Conservation (phyloP, 2,797 vertebrate species). For the Sebastes paucispinis region DNA sequence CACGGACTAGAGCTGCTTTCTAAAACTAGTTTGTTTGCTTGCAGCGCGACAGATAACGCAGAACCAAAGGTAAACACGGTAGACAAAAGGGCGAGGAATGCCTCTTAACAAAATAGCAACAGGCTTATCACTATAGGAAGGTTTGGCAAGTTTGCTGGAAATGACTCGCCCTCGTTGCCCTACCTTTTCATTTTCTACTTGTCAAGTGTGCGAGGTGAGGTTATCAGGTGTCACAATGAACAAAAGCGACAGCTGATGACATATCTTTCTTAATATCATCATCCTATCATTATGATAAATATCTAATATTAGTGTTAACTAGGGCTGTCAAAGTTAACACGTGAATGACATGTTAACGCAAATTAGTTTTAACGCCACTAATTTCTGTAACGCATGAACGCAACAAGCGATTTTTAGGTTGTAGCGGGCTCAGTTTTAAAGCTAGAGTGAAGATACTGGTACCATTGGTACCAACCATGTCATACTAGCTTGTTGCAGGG, state of each 20-base stretch:
- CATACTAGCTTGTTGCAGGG: too few species aligned
- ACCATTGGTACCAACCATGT: too few species aligned
- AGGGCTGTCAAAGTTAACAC: too few species aligned
- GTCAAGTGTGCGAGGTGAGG: slow-evolving; percentile 2
- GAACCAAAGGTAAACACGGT: slow-evolving; percentile 44
- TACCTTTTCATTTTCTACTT: not conserved
- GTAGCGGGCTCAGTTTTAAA: too few species aligned
- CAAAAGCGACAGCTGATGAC: slow-evolving; percentile 18
- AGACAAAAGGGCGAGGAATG: slow-evolving; percentile 38
- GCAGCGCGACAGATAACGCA: slow-evolving; percentile 56
- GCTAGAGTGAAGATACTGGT: too few species aligned
- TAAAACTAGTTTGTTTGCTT: slow-evolving; percentile 76
- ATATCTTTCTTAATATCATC: not conserved
- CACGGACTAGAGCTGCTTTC: slow-evolving; percentile 74
- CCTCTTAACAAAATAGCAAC: not conserved
- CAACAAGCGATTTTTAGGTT: too few species aligned
- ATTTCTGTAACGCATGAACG: too few species aligned
- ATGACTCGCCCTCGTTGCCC: slow-evolving; percentile 9
- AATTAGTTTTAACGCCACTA: too few species aligned
- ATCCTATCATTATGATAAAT: not conserved
- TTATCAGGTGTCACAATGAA: not conserved
- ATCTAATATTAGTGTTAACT: not conserved
- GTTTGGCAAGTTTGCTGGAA: slow-evolving; percentile 42
- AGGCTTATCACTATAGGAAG: slow-evolving; percentile 22
- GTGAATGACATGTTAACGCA: not conserved